phyloP scores from a whole-genome alignment of 2,888 invertebrate species.

The Dichetophora obliterata region DNA sequence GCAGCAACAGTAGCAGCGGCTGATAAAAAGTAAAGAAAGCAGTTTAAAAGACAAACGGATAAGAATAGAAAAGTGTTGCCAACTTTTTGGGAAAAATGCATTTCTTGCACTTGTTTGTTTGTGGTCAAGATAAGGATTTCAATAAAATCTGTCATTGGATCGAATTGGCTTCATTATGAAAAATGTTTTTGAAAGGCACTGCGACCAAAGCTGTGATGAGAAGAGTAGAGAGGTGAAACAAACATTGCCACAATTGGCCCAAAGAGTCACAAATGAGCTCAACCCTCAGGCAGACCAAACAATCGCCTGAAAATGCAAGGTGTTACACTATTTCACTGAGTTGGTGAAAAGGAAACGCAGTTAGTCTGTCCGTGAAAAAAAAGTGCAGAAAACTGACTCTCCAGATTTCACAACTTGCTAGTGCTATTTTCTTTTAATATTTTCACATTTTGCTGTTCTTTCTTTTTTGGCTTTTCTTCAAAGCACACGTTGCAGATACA shows the following conservation, averaged over 20 bases:
- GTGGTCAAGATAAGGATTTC: slow-evolving; percentile 35
- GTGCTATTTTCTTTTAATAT: neutral
- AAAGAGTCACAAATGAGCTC: neutral
- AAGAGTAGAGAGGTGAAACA: neutral
- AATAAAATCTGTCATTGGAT: slow-evolving; percentile 30
- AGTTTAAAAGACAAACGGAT: neutral
- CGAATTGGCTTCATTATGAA: slow-evolving; percentile 20
- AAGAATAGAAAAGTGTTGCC: neutral
- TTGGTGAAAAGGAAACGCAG: neutral
- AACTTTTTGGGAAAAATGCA: slow-evolving; percentile 30
- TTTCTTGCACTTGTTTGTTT: slow-evolving; percentile 18
- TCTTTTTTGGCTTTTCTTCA: neutral
- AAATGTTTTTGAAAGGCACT: neutral
- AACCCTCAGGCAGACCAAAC: too few species aligned
- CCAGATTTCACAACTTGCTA: neutral
- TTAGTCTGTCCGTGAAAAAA: neutral
- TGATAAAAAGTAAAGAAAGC: neutral
- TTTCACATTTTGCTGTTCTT: neutral
- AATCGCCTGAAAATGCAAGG: too few species aligned
- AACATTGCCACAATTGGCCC: neutral
- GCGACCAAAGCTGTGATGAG: too few species aligned
- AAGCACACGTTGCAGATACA: neutral
- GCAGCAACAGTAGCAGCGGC: neutral
- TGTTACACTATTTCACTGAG: too few species aligned
- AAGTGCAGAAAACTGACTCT: neutral